Evolutionary conservation across 1,140 invertebrate species (phyloP), one percentile per base, ranked within the genome.

Genomic region (Zaprionus capensis): DNA sequence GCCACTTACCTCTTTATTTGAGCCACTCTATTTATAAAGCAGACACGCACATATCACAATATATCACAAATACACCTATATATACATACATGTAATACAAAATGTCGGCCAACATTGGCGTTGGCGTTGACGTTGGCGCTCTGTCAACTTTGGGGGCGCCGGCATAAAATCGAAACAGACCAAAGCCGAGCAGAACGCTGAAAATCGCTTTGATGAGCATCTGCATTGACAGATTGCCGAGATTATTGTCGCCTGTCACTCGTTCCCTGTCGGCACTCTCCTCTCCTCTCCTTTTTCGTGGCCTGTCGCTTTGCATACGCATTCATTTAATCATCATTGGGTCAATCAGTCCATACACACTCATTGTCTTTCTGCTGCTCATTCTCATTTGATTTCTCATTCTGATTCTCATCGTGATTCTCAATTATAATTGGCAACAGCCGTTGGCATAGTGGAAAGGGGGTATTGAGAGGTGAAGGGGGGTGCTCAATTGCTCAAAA

Each of bases 201-300:
- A 84, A 88, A 88, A 83, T 84, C 84, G 79, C 80, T 87, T 84
- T 87, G 84, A 87, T 87, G 85, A 84, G 75, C 84, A 90, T 88
- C 85, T 63, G 71, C 78, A 87, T 84, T 87, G 84, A 87, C 84
- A 87, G 81, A 78, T 87, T 73, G 85, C 70, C 84, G 81, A 87
- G 88, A 88, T 87, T 87, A 87, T 87, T 88, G 85, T 81, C 78
- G 81, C 71, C 85, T 87, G 84, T 84, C 84, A 73, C 65, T 20
- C 5, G 41, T 17, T 7, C 14, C 41, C n/a, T 6, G 2, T 9
- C 2, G 7, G 6, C n/a, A 9, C 41, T 6, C 41, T 6, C n/a
- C n/a, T 2, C 7, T n/a, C 41, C 41, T 0, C 20, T 51, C 17
- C 9, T 17, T 15, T 20, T 9, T 11, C 44, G 6, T 81, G 74